Conservation (phyloP, 2,888 invertebrate species). For the Drepana falcataria region DNA sequence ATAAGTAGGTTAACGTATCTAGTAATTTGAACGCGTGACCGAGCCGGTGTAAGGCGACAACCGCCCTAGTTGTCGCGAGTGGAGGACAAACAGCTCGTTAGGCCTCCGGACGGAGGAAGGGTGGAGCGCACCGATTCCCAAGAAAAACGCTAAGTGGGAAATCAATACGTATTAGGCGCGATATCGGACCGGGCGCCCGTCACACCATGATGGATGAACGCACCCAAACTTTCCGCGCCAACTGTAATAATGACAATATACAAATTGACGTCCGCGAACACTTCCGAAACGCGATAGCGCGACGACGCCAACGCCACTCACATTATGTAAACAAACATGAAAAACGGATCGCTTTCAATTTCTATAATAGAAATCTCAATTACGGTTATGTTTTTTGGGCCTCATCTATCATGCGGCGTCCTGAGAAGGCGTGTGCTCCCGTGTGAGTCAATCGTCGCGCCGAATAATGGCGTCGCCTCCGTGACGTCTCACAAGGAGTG, state of each 20-base stretch:
- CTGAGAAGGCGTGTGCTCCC: slow-evolving; percentile 47
- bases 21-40: slow-evolving; percentile 5
- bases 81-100: slow-evolving; percentile 78
- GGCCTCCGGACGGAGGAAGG: slow-evolving; percentile 67
- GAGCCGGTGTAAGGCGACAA: slow-evolving; percentile 32
- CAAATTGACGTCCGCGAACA: slow-evolving; percentile 74
- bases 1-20: neutral
- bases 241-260: slow-evolving; percentile 78
- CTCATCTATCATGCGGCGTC: slow-evolving; percentile 72
- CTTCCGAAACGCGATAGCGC: slow-evolving; percentile 72
- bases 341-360: slow-evolving; percentile 70
- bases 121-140: slow-evolving; percentile 73
- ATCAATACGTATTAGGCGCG: slow-evolving; percentile 78
- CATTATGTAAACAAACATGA: slow-evolving; percentile 74
- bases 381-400: slow-evolving; percentile 73
- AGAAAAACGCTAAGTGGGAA: slow-evolving; percentile 78
- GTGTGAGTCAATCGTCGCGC: slow-evolving; percentile 64
- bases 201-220: slow-evolving; percentile 76
- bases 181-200: slow-evolving; percentile 74
- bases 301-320: slow-evolving; percentile 57
- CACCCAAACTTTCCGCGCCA: slow-evolving; percentile 70
- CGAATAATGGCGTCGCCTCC: slow-evolving; percentile 64
- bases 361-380: slow-evolving; percentile 77
- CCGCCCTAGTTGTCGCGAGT: slow-evolving; percentile 54
- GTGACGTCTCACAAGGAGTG: slow-evolving; percentile 63